phyloP scores from a whole-genome alignment of 2,113 vertebrate species.

The Cololabis saira region DNA sequence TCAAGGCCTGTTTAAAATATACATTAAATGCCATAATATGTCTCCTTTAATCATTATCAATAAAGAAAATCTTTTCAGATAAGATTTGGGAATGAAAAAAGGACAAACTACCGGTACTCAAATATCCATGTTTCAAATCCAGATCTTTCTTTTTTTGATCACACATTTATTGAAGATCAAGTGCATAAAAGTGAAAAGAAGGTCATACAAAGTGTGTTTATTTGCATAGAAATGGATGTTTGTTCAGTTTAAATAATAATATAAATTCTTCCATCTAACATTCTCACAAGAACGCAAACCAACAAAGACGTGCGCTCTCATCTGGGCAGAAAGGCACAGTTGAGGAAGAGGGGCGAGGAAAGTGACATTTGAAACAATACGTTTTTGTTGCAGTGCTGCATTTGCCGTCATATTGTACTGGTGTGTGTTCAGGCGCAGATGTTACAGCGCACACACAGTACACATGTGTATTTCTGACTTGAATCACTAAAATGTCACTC shows the following conservation, averaged over 20 bases:
- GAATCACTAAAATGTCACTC: slow-evolving; percentile 52
- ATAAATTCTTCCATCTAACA: slow-evolving; percentile 33
- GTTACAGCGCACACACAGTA: slow-evolving; percentile 2
- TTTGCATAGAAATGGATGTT: slow-evolving; percentile 17
- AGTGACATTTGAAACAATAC: slow-evolving; percentile 72
- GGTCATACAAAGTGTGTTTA: slow-evolving; percentile 17
- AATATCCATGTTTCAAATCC: no score
- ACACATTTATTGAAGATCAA: neutral
- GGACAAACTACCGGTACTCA: no score
- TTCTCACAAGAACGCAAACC: neutral
- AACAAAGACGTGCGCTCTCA: neutral
- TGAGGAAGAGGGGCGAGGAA: slow-evolving; percentile 47
- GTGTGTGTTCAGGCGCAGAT: slow-evolving; percentile 34
- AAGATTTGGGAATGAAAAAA: no score
- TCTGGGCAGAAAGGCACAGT: slow-evolving; percentile 9
- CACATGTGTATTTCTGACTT: slow-evolving; percentile 6
- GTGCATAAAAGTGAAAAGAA: slow-evolving; percentile 33
- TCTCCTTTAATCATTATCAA: no score
- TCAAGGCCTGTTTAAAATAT: no score
- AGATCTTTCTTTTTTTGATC: neutral
- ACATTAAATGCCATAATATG: no score
- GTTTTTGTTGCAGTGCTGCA: slow-evolving; percentile 57
- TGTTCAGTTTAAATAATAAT: slow-evolving; percentile 12
- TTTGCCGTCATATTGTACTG: slow-evolving; percentile 47
- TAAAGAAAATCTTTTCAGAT: no score